These are phyloP conservation scores for Astropecten irregularis DNA, from an alignment of 53 echinoderm and acorn worm genomes.

Conservation along the genomic window DNA sequence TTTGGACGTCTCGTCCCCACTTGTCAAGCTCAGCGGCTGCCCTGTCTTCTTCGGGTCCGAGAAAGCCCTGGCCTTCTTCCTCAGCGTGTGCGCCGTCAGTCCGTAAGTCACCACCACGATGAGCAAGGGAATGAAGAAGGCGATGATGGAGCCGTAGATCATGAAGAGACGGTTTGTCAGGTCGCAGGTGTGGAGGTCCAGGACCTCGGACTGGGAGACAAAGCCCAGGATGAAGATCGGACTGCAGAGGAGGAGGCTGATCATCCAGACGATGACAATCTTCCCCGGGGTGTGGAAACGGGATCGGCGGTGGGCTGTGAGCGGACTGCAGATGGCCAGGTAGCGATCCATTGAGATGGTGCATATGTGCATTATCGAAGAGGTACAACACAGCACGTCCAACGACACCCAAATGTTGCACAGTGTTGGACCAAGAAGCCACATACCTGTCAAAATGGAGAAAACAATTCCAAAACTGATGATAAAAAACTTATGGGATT, in stretches of 20 bases:
- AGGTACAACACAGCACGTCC: constrained; percentile 88
- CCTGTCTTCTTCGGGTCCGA: background rate
- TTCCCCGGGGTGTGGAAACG: constrained; percentile 55
- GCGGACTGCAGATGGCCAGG: constrained; percentile 80
- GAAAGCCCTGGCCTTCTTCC: constrained; percentile 46
- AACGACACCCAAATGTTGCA: constrained; percentile 80
- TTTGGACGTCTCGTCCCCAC: background rate
- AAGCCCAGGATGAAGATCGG: constrained; percentile 74
- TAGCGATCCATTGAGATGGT: constrained; percentile 85
- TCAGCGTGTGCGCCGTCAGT: constrained; percentile 65
- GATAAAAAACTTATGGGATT: too few species aligned
- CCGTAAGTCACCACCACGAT: constrained; percentile 80
- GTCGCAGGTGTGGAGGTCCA: constrained; percentile 60
- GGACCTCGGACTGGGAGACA: constrained; percentile 36
- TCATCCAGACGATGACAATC: constrained; percentile 81
- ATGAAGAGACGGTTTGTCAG: constrained; percentile 67
- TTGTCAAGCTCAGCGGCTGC: background rate
- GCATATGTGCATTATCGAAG: constrained; percentile 94
- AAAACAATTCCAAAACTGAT: too few species aligned
- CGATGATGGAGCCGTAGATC: constrained; percentile 84
- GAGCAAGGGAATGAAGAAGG: constrained; percentile 80
- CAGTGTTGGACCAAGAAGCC: constrained; percentile 65
- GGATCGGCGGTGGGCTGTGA: constrained; percentile 58
- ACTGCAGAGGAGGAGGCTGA: constrained; percentile 68
- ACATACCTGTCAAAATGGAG: constrained; percentile 68